Evolutionary conservation across 2,888 invertebrate genomes (phyloP).

Genomic region (Thyatira batis): DNA sequence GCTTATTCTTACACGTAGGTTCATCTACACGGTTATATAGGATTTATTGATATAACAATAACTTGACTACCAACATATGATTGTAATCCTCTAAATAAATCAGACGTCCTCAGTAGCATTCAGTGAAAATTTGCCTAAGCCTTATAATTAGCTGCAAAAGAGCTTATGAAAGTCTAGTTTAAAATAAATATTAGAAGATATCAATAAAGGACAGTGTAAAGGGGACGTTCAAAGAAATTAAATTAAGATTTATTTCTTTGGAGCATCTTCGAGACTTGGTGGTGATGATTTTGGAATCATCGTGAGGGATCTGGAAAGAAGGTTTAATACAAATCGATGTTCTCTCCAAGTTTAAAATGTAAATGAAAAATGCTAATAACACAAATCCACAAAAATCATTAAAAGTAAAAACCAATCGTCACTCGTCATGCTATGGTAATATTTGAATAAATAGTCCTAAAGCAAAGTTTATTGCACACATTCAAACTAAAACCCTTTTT

Average conservation of each 20-base stretch:
- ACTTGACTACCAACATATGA: neutral
- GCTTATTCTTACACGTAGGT: constrained; percentile 30
- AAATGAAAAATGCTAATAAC: neutral
- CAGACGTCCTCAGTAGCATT: constrained; percentile 1
- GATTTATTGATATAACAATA: constrained; percentile 2
- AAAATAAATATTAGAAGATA: constrained; percentile 6
- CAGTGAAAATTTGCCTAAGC: constrained; percentile 31
- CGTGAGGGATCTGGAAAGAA: constrained; percentile 70
- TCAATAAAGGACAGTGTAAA: constrained; percentile 12
- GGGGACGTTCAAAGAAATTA: constrained; percentile 23
- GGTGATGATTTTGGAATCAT: constrained; percentile 72
- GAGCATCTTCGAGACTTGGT: constrained; percentile 61
- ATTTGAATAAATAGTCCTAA: constrained; percentile 6
- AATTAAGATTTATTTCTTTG: constrained; percentile 53
- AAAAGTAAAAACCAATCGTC: constrained; percentile 6
- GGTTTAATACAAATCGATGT: neutral
- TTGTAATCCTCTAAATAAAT: neutral
- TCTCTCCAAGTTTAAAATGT: constrained; percentile 1
- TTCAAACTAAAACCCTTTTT: constrained; percentile 20
- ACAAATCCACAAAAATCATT: neutral
- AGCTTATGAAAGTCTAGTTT: constrained; percentile 23
- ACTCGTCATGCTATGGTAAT: constrained; percentile 21
- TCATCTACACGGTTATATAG: constrained; percentile 23
- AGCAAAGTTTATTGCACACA: constrained; percentile 9
- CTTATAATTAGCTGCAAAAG: constrained; percentile 17